Evolutionary conservation across 2,113 vertebrate genomes (phyloP).

Genomic region (Myotis yumanensis): DNA sequence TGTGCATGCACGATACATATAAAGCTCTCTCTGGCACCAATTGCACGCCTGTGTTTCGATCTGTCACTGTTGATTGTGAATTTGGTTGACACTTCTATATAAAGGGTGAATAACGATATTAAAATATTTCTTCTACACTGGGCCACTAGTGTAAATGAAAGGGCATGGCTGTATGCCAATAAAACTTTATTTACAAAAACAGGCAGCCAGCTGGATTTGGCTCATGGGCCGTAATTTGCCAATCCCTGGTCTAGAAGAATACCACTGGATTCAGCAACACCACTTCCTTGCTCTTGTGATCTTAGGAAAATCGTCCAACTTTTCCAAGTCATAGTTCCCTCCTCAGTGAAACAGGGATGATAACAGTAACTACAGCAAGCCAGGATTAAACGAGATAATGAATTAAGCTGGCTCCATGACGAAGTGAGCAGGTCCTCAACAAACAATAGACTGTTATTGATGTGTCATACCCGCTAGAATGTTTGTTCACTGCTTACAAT

Average conservation of each 20-base stretch:
- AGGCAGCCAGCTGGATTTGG: background rate
- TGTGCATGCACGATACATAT: no score
- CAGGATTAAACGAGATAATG: background rate
- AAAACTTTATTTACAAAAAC: constrained; percentile 45
- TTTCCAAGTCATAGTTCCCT: background rate
- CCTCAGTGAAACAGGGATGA: background rate
- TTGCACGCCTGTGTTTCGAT: no score
- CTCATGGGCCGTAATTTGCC: background rate
- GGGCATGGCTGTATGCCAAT: background rate
- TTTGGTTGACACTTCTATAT: no score
- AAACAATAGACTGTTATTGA: background rate
- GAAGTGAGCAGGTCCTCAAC: background rate
- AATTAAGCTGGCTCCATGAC: background rate
- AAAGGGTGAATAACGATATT: no score
- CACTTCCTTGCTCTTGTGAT: background rate
- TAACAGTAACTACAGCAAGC: no score
- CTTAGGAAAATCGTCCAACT: background rate
- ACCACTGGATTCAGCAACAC: background rate
- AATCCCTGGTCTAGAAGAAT: background rate
- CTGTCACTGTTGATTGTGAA: no score
- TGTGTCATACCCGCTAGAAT: background rate
- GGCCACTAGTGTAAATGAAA: background rate
- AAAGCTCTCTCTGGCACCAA: no score
- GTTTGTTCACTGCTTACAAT: background rate
- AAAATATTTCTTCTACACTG: no score